phyloP scores from a whole-genome alignment of 1,140 invertebrate species.

The Drosophila ercepeae region DNA sequence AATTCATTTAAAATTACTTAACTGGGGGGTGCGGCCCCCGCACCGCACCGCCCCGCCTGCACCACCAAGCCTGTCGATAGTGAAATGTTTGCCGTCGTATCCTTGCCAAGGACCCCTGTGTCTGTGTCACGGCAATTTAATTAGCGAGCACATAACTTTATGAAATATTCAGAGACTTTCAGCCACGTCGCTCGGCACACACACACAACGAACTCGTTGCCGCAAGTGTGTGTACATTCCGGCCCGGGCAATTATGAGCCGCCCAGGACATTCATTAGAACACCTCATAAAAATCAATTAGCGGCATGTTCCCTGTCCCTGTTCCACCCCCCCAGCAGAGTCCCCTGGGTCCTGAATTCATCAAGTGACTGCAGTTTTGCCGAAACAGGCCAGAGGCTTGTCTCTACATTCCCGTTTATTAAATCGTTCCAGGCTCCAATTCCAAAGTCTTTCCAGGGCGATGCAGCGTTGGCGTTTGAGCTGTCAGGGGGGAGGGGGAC shows the following conservation, averaged over 20 bases:
- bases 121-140: slow-evolving; percentile 78
- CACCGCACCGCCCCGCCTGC: neutral
- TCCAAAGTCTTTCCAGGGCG: too few species aligned
- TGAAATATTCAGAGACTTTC: slow-evolving; percentile 80
- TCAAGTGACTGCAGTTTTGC: neutral
- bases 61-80: slow-evolving; percentile 54
- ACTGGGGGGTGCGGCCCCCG: neutral
- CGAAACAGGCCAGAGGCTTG: neutral
- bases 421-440: too few species aligned
- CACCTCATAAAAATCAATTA: slow-evolving; percentile 71
- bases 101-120: slow-evolving; percentile 22
- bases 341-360: slow-evolving; percentile 37
- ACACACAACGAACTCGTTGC: neutral
- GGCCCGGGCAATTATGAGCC: slow-evolving; percentile 21
- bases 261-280: slow-evolving; percentile 65
- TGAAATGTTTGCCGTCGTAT: slow-evolving; percentile 33
- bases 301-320: slow-evolving; percentile 8
- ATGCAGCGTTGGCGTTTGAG: neutral
- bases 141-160: slow-evolving; percentile 77
- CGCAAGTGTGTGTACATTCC: slow-evolving; percentile 34
- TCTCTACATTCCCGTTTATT: too few species aligned
- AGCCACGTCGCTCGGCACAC: slow-evolving; percentile 23
- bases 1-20: slow-evolving; percentile 77
- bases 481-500: neutral
- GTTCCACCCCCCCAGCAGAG: neutral